Percentiles rank a stretch among this genome's conserved stretches.
phyloP scores from a whole-genome alignment of 2,888 invertebrate species.

The Scaptomyza caliginosa region DNA sequence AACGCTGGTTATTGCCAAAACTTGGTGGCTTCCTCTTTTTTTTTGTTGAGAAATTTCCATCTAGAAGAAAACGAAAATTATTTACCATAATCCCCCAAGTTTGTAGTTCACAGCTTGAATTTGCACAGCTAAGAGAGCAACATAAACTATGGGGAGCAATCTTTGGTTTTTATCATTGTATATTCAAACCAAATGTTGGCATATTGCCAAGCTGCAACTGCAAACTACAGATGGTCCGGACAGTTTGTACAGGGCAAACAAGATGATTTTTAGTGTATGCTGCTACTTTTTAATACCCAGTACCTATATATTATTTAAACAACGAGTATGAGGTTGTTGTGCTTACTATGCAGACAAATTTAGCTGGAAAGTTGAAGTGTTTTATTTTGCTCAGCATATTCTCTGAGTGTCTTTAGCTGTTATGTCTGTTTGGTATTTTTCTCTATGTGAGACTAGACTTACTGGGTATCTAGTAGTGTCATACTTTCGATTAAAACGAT shows the following conservation, averaged over 20 bases:
- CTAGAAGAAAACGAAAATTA: constrained; percentile 46
- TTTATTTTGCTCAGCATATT: neutral
- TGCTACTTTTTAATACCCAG: constrained; percentile 18
- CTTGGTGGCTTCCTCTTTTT: constrained; percentile 41
- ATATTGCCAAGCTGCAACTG: constrained; percentile 76
- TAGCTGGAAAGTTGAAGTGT: neutral
- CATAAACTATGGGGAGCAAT: constrained; percentile 75
- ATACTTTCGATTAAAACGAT: neutral
- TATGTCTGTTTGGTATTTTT: too few species aligned
- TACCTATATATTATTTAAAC: neutral
- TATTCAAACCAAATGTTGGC: constrained; percentile 77
- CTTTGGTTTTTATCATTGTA: constrained; percentile 69
- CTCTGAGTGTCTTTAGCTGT: too few species aligned
- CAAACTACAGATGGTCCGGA: constrained; percentile 20
- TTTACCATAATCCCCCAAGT: constrained; percentile 14
- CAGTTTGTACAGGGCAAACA: constrained; percentile 25
- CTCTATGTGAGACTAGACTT: too few species aligned
- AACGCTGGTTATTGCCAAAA: constrained; percentile 41
- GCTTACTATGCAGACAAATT: neutral
- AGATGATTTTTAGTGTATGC: constrained; percentile 42
- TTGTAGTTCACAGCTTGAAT: constrained; percentile 21
- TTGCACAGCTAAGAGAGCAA: constrained; percentile 66
- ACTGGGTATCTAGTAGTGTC: neutral
- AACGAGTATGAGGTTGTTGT: neutral
- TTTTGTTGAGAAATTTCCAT: too few species aligned